Base-by-base conservation (phyloP, 1,140 invertebrate genomes). In the Caenorhabditis latens region DNA sequence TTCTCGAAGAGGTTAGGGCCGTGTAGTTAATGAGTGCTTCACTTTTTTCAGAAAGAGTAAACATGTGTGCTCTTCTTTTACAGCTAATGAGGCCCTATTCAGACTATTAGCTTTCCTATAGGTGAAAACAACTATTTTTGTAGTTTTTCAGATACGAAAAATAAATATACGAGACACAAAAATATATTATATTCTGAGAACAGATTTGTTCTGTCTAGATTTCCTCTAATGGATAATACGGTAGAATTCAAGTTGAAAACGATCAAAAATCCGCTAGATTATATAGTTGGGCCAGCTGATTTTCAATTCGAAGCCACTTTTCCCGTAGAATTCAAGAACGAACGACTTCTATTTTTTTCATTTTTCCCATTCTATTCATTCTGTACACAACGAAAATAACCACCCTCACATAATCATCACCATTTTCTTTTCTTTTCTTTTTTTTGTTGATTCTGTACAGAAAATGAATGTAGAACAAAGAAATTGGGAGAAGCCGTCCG, bases 1-100 rank as follows among this genome's bases (percentile, higher is more conserved):
- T 71, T 46, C n/a, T 46, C 4, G 42, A 19, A n/a, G 11, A 71
- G 65, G 16, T 46, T 71, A 21, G 19, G 19, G 42, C 14, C 21
- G 14, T 46, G 65, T 71, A 46, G 65, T 71, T 71, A 46, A 46
- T 71, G 65, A 71, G 40, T 71, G 14, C 40, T 71, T 46, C 42
- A 71, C 13, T 71, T 43, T 32, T 71, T 71, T 71, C 65, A 71
- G 65, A 71, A n/a, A 71, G 65, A 71, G 65, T 71, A 71, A 71
- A 71, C 65, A 71, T 71, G 65, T 46, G 65, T 71, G 19, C 19
- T 71, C 40, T 71, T 71, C 65, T n/a, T 24, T 43, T 71, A 16
- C 42, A 11, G 16, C 65, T 71, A 71, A 71, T 71, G 65, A 71
- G 42, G 19, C 65, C 42, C 65, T 71, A 71, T 71, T 71, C 42